Evolutionary conservation across 2,113 vertebrate species (phyloP), one percentile per base, ranked within the genome.

Genomic region (Calidris pygmaea): DNA sequence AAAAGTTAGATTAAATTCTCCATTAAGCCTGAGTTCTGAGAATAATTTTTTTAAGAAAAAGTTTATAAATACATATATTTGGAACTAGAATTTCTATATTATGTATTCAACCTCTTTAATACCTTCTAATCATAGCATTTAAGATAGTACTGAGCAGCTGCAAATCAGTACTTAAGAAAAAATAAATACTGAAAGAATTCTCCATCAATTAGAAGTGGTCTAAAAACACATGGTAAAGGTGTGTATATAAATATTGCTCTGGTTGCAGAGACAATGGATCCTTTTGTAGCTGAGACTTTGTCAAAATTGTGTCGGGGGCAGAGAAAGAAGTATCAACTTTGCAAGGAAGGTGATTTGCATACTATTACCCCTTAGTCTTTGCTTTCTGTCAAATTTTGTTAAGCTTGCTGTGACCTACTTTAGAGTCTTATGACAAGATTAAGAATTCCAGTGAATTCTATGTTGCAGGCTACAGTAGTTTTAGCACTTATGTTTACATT

Each of bases 381-480:
- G 71, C 81, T 91, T 94, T 92, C 96, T 96, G 95, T 96, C 96
- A 96, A 85, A 94, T 93, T 81, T 95, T 93, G 88, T 95, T 93
- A 96, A 98, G 97, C 96, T 97, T 94, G 21, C 94, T 89, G 3
- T 98, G 98, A 97, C 98, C 98, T 98, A 98, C 96, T 97, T 98
- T 93, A 75, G 67, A 72, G 89, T 95, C 90, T 97, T 95, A 90
- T 34, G 79, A 96, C 7, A 67, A 97, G 95, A 97, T 96, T 95
- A 97, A 91, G 85, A 94, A 85, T 96, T 93, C 84, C 80, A 88
- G 83, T 95, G 83, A 94, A 77, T 96, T 94, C 81, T 71, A 1
- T 85, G 45, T 85, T 43, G 56, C 39, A 65, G 59, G 32, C 63
- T 85, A 80, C 60, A n/a, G 76, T 78, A 94, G 35, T 77, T 92